phyloP scores from a whole-genome alignment of 2,888 invertebrate genomes.

The Chaetogeoica ovagalla region DNA sequence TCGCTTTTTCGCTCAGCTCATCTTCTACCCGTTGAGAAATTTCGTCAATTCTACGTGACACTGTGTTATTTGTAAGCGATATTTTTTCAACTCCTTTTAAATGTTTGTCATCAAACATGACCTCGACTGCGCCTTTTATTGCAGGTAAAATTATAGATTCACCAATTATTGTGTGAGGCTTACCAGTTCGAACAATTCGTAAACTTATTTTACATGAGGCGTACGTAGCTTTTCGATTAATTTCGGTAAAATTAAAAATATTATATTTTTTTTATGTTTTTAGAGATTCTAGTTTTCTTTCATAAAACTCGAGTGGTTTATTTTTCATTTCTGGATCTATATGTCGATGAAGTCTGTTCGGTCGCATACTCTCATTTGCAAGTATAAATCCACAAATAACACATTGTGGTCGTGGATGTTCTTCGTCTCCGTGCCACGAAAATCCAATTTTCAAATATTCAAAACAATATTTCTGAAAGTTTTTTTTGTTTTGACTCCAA shows the following conservation, averaged over 20 bases:
- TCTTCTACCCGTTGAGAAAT: too few species aligned
- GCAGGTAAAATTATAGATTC: neutral
- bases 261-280: slow-evolving; percentile 4
- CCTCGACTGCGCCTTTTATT: neutral
- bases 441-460: slow-evolving; percentile 11
- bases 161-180: neutral
- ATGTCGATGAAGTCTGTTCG: too few species aligned
- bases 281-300: slow-evolving; percentile 13
- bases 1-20: too few species aligned
- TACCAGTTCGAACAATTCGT: too few species aligned
- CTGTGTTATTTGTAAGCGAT: too few species aligned
- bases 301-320: slow-evolving; percentile 1
- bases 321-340: neutral
- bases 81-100: too few species aligned
- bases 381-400: neutral
- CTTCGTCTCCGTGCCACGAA: neutral
- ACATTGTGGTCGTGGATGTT: neutral
- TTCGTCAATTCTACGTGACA: too few species aligned
- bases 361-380: neutral
- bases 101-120: too few species aligned
- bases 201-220: neutral
- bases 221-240: neutral
- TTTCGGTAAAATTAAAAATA: neutral
- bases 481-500: too few species aligned
- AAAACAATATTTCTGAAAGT: too few species aligned